Percentiles rank a stretch among this genome's conserved stretches.
phyloP scores from a whole-genome alignment of 2,888 invertebrate genomes.

The Caenorhabditis plicata region DNA sequence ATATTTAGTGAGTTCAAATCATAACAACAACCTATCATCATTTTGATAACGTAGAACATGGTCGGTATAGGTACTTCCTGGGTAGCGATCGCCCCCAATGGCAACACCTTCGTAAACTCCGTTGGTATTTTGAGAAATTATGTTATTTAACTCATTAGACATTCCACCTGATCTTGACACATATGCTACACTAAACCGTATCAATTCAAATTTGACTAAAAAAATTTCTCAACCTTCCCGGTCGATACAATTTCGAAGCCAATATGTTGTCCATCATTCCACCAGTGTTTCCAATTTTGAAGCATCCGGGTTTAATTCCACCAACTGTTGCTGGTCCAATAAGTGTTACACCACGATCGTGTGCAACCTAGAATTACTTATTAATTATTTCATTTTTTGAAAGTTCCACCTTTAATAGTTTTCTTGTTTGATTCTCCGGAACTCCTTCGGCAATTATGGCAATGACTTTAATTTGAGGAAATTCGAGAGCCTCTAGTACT shows the following conservation, averaged over 20 bases:
- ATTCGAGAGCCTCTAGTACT: constrained; percentile 88
- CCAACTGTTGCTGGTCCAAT: constrained; percentile 79
- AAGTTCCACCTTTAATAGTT: constrained; percentile 74
- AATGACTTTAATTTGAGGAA: constrained; percentile 81
- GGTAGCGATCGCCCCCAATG: constrained; percentile 93
- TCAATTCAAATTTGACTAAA: no score
- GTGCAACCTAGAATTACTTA: constrained; percentile 58
- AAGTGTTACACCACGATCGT: constrained; percentile 81
- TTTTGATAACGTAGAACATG: constrained; percentile 82
- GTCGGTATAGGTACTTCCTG: constrained; percentile 96
- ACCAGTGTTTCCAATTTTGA: constrained; percentile 94
- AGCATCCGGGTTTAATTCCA: constrained; percentile 96
- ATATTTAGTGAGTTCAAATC: background rate
- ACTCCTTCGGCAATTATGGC: constrained; percentile 99
- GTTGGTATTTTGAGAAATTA: constrained; percentile 87
- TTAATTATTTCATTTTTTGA: background rate
- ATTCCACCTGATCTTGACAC: constrained; percentile 98
- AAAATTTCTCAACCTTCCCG: no score
- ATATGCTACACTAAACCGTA: constrained; percentile 96
- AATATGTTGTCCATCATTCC: constrained; percentile 99
- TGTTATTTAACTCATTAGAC: constrained; percentile 98
- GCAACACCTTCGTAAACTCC: constrained; percentile 82
- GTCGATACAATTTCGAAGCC: constrained; percentile 91
- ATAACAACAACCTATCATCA: constrained; percentile 68
- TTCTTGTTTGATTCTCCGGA: constrained; percentile 95